These are phyloP conservation scores for Lepidochrysops patricia DNA, from an alignment of 2,888 invertebrate genomes.

Conservation along the genomic window DNA sequence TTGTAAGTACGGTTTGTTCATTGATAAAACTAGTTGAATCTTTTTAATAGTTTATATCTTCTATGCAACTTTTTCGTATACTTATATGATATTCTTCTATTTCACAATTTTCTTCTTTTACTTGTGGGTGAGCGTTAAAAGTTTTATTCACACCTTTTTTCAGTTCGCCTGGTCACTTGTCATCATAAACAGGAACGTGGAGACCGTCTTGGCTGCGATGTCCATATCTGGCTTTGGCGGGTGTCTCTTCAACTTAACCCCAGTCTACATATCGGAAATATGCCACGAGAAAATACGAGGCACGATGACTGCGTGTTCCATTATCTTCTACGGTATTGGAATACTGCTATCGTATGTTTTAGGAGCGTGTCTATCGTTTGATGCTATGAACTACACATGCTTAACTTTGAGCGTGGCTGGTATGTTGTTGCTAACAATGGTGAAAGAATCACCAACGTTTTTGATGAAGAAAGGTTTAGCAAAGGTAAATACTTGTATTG, in stretches of 20 bases:
- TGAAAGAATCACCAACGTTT: conserved; percentile 40
- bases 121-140: too few species aligned
- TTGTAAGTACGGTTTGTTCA: conserved; percentile 18
- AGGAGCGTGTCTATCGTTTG: conserved; percentile 40
- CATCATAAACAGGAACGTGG: conserved; percentile 33
- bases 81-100: too few species aligned
- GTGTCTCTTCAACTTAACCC: conserved; percentile 34
- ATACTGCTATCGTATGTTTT: conserved; percentile 31
- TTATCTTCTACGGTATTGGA: conserved; percentile 27
- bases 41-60: too few species aligned
- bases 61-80: too few species aligned
- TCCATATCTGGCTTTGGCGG: conserved; percentile 42
- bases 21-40: too few species aligned
- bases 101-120: too few species aligned
- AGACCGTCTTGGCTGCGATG: conserved; percentile 36
- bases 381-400: conserved; percentile 37
- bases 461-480: conserved; percentile 27
- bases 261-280: conserved; percentile 28
- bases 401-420: conserved; percentile 32
- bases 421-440: conserved; percentile 27
- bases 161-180: conserved; percentile 47
- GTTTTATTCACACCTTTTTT: too few species aligned
- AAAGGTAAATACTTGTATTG: conserved; percentile 28
- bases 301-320: conserved; percentile 23
- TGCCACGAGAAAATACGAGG: conserved; percentile 30